Evolutionary conservation across 2,113 vertebrate genomes (phyloP).

Genomic region (Axis porcinus): DNA sequence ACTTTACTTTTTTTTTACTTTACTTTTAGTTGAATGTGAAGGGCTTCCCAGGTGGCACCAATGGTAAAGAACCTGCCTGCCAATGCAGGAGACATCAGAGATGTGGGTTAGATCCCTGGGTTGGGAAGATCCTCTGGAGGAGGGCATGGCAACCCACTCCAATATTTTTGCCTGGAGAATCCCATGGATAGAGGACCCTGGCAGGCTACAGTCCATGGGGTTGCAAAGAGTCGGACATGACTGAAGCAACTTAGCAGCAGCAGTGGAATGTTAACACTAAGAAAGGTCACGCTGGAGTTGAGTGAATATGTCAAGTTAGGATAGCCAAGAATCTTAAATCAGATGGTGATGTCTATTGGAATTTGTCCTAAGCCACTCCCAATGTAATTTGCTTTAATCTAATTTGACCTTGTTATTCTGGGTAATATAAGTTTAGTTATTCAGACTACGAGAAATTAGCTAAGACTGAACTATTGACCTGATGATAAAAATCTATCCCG

Average conservation of each 20-base stretch:
- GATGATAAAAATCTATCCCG: background rate
- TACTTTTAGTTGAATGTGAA: background rate
- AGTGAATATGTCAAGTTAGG: background rate
- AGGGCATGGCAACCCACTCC: background rate
- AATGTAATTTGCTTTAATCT: background rate
- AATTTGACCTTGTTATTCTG: background rate
- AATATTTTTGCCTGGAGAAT: background rate
- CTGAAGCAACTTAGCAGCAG: background rate
- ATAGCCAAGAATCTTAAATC: background rate
- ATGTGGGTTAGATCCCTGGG: background rate
- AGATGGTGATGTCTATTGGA: background rate
- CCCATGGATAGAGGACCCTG: background rate
- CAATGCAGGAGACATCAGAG: background rate
- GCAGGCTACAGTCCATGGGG: background rate
- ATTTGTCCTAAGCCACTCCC: background rate
- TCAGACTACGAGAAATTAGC: background rate
- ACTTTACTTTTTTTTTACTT: too few relatives aligned
- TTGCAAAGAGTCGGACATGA: fast-evolving
- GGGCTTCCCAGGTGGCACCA: background rate
- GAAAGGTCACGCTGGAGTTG: background rate
- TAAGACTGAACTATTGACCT: background rate
- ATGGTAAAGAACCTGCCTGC: background rate
- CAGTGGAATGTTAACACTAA: background rate
- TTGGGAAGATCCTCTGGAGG: background rate
- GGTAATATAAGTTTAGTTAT: background rate